A percentile compares a stretch with the other conserved stretches of the same genome.
Evolutionary conservation across 2,113 vertebrate genomes (phyloP).

Genomic region (Hirundichthys speculiger): DNA sequence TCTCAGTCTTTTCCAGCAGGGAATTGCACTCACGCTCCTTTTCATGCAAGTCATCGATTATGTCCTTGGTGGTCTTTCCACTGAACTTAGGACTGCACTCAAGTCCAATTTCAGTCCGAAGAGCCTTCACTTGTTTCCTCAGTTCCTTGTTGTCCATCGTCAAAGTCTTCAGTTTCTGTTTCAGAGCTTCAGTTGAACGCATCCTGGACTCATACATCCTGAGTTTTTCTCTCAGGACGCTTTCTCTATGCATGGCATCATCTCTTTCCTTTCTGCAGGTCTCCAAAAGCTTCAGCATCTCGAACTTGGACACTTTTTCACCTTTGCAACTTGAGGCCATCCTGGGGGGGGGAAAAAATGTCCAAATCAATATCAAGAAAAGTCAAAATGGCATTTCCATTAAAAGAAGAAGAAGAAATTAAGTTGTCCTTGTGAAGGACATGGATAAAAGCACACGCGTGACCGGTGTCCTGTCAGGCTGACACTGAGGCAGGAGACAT

Average conservation of each 20-base stretch:
- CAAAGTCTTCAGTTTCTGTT: slow-evolving; percentile 80
- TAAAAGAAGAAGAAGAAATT: not conserved
- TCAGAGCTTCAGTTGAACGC: slow-evolving; percentile 76
- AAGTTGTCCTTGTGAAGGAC: slow-evolving; percentile 18
- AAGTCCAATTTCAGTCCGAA: slow-evolving; percentile 80
- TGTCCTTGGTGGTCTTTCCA: slow-evolving; percentile 82
- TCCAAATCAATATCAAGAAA: slow-evolving; percentile 20
- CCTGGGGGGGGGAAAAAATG: slow-evolving; percentile 1
- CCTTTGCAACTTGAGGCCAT: slow-evolving; percentile 74
- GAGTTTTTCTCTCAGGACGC: slow-evolving; percentile 76
- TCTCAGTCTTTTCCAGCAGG: slow-evolving; percentile 76
- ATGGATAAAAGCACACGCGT: slow-evolving; percentile 41
- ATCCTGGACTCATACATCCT: slow-evolving; percentile 73
- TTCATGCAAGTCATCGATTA: slow-evolving; percentile 79
- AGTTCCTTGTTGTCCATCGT: slow-evolving; percentile 79
- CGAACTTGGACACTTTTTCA: slow-evolving; percentile 77
- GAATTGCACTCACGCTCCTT: slow-evolving; percentile 77
- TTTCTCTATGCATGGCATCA: slow-evolving; percentile 79
- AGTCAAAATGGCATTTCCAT: slow-evolving; percentile 12
- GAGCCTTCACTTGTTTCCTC: slow-evolving; percentile 78
- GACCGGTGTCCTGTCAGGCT: slow-evolving; percentile 13
- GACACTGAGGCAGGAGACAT: slow-evolving; percentile 65
- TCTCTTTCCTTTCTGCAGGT: slow-evolving; percentile 83
- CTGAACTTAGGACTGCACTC: slow-evolving; percentile 78
- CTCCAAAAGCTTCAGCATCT: slow-evolving; percentile 80